A percentile compares a stretch with the other conserved stretches of the same genome.
phyloP scores from a whole-genome alignment of 2,888 invertebrate genomes.

The Sylvicola cinctus region DNA sequence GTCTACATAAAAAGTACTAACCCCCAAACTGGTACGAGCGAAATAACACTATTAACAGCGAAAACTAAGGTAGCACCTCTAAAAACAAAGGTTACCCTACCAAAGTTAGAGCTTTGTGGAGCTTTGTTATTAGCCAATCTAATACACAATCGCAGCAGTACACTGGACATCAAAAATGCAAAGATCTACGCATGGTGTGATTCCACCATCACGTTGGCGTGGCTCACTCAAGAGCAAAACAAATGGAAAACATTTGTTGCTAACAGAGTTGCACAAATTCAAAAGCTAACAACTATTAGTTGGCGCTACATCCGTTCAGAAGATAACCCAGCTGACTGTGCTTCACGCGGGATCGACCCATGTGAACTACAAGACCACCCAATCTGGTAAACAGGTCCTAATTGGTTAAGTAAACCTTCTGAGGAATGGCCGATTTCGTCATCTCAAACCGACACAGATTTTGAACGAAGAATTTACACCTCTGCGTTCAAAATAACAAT shows the following conservation, averaged over 20 bases:
- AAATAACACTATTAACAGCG: slow-evolving; percentile 3
- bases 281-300: background rate
- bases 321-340: slow-evolving; percentile 3
- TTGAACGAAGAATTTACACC: too few species aligned
- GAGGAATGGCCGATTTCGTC: background rate
- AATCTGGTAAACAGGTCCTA: slow-evolving; percentile 3
- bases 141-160: too few species aligned
- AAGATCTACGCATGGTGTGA: slow-evolving; percentile 11
- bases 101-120: too few species aligned
- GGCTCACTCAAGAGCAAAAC: slow-evolving; percentile 9
- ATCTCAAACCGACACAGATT: too few species aligned
- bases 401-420: background rate
- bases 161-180: slow-evolving; percentile 4
- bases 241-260: slow-evolving; percentile 2
- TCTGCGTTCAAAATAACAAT: too few species aligned
- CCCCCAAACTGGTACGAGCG: background rate
- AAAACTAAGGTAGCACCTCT: slow-evolving; percentile 7
- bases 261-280: slow-evolving; percentile 1
- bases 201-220: slow-evolving; percentile 13
- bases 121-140: slow-evolving; percentile 10
- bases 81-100: too few species aligned
- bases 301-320: background rate
- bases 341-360: background rate
- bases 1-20: slow-evolving; percentile 3
- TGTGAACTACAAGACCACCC: background rate